A percentile compares a stretch with the other conserved stretches of the same genome.
Evolutionary conservation across 1,140 invertebrate genomes (phyloP).

Genomic region (Listronotus bonariensis): DNA sequence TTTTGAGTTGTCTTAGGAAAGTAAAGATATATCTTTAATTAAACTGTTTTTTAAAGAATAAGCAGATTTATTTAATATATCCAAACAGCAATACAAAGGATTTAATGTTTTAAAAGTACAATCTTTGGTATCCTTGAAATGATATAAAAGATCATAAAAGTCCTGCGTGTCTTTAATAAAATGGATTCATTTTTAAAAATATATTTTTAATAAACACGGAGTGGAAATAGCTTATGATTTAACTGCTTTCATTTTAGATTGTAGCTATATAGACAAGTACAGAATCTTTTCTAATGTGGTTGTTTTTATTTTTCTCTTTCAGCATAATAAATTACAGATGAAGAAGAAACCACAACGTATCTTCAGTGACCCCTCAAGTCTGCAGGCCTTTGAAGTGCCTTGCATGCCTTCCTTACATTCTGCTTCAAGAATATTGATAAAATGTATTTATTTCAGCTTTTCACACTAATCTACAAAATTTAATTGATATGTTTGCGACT

Average conservation of each 20-base stretch:
- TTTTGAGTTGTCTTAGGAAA: too few species aligned
- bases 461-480: slow-evolving; percentile 19
- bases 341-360: slow-evolving; percentile 14
- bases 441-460: slow-evolving; percentile 19
- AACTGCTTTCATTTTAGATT: slow-evolving; percentile 14
- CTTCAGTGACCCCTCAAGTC: slow-evolving; percentile 9
- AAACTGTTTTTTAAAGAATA: too few species aligned
- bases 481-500: slow-evolving; percentile 2
- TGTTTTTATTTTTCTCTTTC: slow-evolving; percentile 55
- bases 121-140: too few species aligned
- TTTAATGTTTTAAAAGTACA: too few species aligned
- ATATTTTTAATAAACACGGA: too few species aligned
- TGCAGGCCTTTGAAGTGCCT: slow-evolving; percentile 27
- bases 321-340: slow-evolving; percentile 48
- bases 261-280: slow-evolving; percentile 21
- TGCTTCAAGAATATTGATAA: slow-evolving; percentile 19
- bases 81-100: too few species aligned
- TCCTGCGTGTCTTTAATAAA: too few species aligned
- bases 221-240: too few species aligned
- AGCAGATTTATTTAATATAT: too few species aligned
- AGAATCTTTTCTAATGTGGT: slow-evolving; percentile 48
- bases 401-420: slow-evolving; percentile 16
- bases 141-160: too few species aligned
- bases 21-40: too few species aligned
- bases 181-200: too few species aligned